Evolutionary conservation across 2,888 invertebrate species (phyloP).

Genomic region (Neelides folsomi): DNA sequence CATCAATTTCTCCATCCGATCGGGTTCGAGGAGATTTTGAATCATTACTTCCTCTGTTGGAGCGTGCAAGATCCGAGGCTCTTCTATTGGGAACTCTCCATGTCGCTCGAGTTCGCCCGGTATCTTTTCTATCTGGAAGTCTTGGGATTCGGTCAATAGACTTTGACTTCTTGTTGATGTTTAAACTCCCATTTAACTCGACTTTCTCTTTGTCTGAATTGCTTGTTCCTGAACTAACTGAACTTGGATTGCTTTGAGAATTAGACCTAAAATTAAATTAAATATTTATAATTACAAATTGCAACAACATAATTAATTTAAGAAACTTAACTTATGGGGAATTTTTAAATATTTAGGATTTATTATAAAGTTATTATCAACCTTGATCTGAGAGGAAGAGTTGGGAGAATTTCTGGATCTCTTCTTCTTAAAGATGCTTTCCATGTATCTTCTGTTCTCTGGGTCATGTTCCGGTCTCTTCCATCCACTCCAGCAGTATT

Average conservation of each 20-base stretch:
- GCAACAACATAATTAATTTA: no score
- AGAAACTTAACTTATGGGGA: background rate
- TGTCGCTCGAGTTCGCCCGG: slow-evolving; percentile 15
- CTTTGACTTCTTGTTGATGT: slow-evolving; percentile 21
- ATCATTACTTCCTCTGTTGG: slow-evolving; percentile 6
- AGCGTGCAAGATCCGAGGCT: slow-evolving; percentile 6
- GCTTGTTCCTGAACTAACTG: slow-evolving; percentile 17
- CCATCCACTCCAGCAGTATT: slow-evolving; percentile 12
- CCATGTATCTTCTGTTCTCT: slow-evolving; percentile 43
- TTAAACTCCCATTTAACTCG: slow-evolving; percentile 3
- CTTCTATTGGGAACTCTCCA: slow-evolving; percentile 27
- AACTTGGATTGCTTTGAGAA: slow-evolving; percentile 31
- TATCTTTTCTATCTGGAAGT: slow-evolving; percentile 21
- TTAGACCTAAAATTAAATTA: no score
- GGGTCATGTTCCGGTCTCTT: slow-evolving; percentile 5
- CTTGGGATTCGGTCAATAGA: slow-evolving; percentile 30
- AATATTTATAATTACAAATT: no score
- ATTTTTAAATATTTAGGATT: no score
- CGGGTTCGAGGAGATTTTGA: slow-evolving; percentile 19
- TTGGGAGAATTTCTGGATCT: slow-evolving; percentile 52
- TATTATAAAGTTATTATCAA: slow-evolving; percentile 13
- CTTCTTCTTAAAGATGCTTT: slow-evolving; percentile 52
- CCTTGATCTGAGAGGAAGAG: slow-evolving; percentile 44
- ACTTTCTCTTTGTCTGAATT: background rate
- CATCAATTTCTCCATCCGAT: slow-evolving; percentile 32